These are phyloP conservation scores for Macroteleia sp. DNA, from an alignment of 2,888 invertebrate genomes.

Conservation along the genomic window DNA sequence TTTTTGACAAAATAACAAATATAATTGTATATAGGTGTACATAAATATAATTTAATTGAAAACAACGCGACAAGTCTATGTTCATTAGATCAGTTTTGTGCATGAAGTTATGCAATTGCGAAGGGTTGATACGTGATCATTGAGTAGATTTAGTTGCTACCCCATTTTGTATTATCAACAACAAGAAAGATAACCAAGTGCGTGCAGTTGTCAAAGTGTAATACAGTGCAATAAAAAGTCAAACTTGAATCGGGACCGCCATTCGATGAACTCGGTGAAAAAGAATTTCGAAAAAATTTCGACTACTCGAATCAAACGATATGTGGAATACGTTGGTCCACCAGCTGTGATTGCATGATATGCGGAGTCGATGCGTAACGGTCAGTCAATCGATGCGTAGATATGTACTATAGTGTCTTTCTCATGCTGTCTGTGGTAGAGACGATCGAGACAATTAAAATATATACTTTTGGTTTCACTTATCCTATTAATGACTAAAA, in stretches of 20 bases:
- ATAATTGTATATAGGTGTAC: conserved; percentile 51
- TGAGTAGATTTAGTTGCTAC: conserved; percentile 40
- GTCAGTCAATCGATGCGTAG: conserved; percentile 78
- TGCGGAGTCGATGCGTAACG: conserved; percentile 80
- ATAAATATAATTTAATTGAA: conserved; percentile 31
- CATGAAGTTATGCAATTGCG: conserved; percentile 47
- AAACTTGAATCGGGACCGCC: conserved; percentile 19
- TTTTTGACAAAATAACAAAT: too few relatives aligned
- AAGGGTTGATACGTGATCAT: conserved; percentile 46
- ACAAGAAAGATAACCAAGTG: conserved; percentile 44
- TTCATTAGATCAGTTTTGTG: conserved; percentile 51
- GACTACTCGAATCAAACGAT: conserved; percentile 4
- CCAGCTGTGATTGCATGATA: conserved; percentile 47
- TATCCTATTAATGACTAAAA: too few relatives aligned
- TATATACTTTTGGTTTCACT: too few relatives aligned
- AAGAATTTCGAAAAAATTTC: not conserved
- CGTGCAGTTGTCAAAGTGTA: conserved; percentile 50
- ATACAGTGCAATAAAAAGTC: not conserved
- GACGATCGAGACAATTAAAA: too few relatives aligned
- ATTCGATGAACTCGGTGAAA: conserved; percentile 1
- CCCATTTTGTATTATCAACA: conserved; percentile 25
- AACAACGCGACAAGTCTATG: conserved; percentile 28
- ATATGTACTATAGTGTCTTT: conserved; percentile 22
- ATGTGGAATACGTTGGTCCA: conserved; percentile 51
- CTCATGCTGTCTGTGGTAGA: too few relatives aligned